Evolutionary conservation across 1,140 invertebrate species (phyloP).

Genomic region (Pseudomyrmex gracilis): DNA sequence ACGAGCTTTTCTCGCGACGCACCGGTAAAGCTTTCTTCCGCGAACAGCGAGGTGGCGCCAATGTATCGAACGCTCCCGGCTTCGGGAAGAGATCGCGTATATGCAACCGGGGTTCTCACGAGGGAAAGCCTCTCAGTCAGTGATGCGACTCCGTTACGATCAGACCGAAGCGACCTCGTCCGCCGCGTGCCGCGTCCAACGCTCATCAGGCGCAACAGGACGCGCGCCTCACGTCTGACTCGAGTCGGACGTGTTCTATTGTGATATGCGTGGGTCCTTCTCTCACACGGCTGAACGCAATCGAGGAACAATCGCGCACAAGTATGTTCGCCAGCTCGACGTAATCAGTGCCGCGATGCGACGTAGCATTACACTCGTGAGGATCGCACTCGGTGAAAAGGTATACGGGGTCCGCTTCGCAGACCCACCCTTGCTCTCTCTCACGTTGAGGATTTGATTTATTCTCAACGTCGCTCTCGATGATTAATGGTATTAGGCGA

Average conservation of each 20-base stretch:
- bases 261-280: constrained; percentile 48
- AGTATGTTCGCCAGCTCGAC: constrained; percentile 18
- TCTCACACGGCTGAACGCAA: constrained; percentile 10
- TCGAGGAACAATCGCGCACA: constrained; percentile 10
- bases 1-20: not conserved
- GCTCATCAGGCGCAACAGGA: constrained; percentile 63
- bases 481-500: not conserved
- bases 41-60: constrained; percentile 80
- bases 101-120: constrained; percentile 26
- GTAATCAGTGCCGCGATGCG: constrained; percentile 48
- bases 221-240: constrained; percentile 43
- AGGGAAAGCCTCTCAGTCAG: constrained; percentile 76
- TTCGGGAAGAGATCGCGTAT: constrained; percentile 42
- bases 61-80: constrained; percentile 73
- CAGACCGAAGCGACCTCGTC: constrained; percentile 63
- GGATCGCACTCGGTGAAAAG: constrained; percentile 48
- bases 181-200: constrained; percentile 7
- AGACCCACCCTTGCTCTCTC: not conserved
- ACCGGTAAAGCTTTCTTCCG: constrained; percentile 55
- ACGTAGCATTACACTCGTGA: constrained; percentile 29
- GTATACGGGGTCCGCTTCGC: constrained; percentile 27
- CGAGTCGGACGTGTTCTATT: constrained; percentile 29
- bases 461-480: not conserved
- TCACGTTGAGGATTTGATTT: not conserved
- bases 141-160: constrained; percentile 78